Percentiles rank a stretch among this genome's conserved stretches.
phyloP scores from a whole-genome alignment of 2,113 vertebrate genomes.

The Chlamydotis undulata region DNA sequence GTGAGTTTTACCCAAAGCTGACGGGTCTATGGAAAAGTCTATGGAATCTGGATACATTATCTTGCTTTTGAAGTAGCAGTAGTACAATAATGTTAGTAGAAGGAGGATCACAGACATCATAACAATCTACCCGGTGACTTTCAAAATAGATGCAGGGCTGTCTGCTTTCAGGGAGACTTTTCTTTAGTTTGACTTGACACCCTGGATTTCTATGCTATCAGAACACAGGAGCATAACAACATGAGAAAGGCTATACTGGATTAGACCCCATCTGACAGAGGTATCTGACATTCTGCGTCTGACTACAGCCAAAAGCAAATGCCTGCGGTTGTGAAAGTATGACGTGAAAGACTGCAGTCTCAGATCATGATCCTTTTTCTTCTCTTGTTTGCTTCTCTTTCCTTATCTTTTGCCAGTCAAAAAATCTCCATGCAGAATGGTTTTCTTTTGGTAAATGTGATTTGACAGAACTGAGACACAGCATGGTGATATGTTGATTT shows the following conservation, averaged over 20 bases:
- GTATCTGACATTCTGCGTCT: neutral
- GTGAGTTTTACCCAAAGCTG: neutral
- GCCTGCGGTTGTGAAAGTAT: neutral
- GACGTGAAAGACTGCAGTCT: neutral
- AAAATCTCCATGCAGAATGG: neutral
- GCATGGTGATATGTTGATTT: neutral
- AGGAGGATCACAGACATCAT: neutral
- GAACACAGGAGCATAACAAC: neutral
- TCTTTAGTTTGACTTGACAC: neutral
- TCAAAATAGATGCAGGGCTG: neutral
- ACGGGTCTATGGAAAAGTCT: neutral
- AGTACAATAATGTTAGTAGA: neutral
- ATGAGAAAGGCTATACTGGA: neutral
- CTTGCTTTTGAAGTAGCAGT: neutral
- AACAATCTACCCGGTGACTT: neutral
- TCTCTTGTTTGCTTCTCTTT: neutral
- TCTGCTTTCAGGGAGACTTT: neutral
- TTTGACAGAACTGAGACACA: slow-evolving; percentile 23
- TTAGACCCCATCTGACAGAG: neutral
- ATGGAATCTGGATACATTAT: neutral
- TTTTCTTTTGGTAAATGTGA: slow-evolving; percentile 11
- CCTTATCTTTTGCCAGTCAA: slow-evolving; percentile 9
- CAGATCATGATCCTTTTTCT: neutral
- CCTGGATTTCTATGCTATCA: neutral
- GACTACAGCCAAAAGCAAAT: neutral